Conservation (phyloP, 2,797 vertebrate species). For the Enteromius thamalakanensis region DNA sequence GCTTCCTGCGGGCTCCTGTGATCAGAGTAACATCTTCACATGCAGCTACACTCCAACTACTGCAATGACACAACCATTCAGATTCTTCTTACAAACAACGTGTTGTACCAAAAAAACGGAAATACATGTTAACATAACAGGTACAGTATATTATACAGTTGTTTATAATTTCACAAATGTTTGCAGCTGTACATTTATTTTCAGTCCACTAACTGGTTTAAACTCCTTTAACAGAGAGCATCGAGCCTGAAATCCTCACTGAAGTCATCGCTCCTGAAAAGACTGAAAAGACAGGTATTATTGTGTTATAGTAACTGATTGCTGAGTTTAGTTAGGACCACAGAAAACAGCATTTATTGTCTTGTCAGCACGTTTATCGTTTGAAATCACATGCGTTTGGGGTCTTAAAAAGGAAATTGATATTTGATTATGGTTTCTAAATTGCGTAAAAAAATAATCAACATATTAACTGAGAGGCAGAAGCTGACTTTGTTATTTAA, state of each 20-base stretch:
- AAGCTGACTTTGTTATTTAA: constrained; percentile 1
- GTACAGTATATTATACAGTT: not conserved
- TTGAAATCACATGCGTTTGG: not conserved
- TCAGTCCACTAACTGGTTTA: not conserved
- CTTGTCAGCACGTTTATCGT: not conserved
- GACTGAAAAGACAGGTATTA: not conserved
- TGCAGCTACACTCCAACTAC: not conserved
- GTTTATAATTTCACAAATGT: not conserved
- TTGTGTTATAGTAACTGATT: not conserved
- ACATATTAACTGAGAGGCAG: not conserved
- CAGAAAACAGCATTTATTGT: not conserved
- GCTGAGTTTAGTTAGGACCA: not conserved
- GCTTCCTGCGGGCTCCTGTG: fast-evolving
- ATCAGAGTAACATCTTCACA: not conserved
- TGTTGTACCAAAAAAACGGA: fast-evolving
- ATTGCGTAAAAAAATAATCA: not conserved
- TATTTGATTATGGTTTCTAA: not conserved
- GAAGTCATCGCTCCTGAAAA: not conserved
- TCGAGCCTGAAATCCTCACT: not conserved
- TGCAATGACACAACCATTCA: fast-evolving
- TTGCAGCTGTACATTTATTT: not conserved
- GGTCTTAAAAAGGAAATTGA: too few relatives aligned
- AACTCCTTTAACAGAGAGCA: not conserved
- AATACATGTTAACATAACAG: not conserved
- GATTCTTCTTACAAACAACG: not conserved